Conservation (phyloP, 2,113 vertebrate genomes). For the Mellivora capensis region DNA sequence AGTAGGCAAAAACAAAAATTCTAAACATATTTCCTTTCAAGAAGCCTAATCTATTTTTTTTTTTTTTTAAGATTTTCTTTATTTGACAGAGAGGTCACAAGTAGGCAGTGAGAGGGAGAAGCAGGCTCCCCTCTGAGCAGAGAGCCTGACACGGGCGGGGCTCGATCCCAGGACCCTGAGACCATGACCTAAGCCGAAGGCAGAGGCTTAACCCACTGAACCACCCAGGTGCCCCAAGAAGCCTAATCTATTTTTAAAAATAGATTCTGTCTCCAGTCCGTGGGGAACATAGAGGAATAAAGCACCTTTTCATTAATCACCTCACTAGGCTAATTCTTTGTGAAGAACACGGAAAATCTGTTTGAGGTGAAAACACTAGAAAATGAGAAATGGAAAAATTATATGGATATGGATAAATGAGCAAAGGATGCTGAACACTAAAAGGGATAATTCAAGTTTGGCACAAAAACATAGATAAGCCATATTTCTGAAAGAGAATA, state of each 20-base stretch:
- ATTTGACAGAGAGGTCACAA: no score
- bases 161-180: no score
- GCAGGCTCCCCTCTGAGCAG: no score
- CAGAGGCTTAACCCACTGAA: no score
- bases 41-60: background rate
- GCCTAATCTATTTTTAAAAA: conserved; percentile 14
- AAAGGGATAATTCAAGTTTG: background rate
- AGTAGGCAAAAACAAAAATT: background rate
- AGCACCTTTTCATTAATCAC: background rate
- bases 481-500: background rate
- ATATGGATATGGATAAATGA: background rate
- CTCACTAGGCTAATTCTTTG: background rate
- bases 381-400: conserved; percentile 1
- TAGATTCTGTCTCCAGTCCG: background rate
- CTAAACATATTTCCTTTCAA: conserved; percentile 27
- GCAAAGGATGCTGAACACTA: background rate
- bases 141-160: no score
- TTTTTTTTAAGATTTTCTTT: no score
- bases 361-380: conserved; percentile 33
- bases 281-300: background rate
- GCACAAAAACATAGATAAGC: background rate
- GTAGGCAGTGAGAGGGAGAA: no score
- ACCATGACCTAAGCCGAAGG: no score
- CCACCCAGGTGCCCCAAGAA: background rate
- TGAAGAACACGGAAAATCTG: background rate